These are phyloP conservation scores for Drymonia ruficornis DNA, from an alignment of 2,888 invertebrate species.

Conservation along the genomic window DNA sequence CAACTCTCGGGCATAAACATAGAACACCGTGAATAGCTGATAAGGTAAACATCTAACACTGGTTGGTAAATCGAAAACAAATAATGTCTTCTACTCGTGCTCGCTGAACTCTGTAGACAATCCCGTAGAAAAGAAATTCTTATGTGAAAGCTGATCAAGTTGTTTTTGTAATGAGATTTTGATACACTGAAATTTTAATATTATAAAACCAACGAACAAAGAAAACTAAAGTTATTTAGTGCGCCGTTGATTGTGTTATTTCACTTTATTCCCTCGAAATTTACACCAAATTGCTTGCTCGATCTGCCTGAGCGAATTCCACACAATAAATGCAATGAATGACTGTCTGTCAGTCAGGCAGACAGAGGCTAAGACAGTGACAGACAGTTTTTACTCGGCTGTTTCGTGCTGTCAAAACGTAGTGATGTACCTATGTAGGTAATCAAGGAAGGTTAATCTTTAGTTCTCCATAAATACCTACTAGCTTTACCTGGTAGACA, in stretches of 20 bases:
- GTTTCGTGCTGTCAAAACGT: no score
- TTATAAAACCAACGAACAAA: slow-evolving; percentile 27
- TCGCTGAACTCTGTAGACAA: slow-evolving; percentile 37
- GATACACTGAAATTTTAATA: slow-evolving; percentile 36
- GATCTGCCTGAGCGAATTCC: slow-evolving; percentile 38
- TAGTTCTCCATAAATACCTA: no score
- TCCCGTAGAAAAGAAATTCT: slow-evolving; percentile 42
- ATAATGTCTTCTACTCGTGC: slow-evolving; percentile 36
- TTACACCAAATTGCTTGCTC: slow-evolving; percentile 44
- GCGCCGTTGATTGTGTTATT: slow-evolving; percentile 31
- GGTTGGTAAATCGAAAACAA: slow-evolving; percentile 50
- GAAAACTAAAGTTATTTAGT: slow-evolving; percentile 29
- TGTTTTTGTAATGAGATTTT: slow-evolving; percentile 23
- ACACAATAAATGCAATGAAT: slow-evolving; percentile 37
- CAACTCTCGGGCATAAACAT: slow-evolving; percentile 55
- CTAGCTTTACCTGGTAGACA: no score
- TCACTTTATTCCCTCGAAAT: slow-evolving; percentile 36
- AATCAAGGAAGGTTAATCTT: no score
- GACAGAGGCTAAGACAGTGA: no score
- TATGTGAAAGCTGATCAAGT: slow-evolving; percentile 37
- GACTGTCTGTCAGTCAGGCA: neutral
- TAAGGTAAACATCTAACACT: slow-evolving; percentile 61
- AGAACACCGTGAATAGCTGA: slow-evolving; percentile 47
- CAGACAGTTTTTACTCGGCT: no score
- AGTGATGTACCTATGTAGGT: no score